Conservation (phyloP, 1,140 invertebrate genomes). For the Drosophila kikkawai region DNA sequence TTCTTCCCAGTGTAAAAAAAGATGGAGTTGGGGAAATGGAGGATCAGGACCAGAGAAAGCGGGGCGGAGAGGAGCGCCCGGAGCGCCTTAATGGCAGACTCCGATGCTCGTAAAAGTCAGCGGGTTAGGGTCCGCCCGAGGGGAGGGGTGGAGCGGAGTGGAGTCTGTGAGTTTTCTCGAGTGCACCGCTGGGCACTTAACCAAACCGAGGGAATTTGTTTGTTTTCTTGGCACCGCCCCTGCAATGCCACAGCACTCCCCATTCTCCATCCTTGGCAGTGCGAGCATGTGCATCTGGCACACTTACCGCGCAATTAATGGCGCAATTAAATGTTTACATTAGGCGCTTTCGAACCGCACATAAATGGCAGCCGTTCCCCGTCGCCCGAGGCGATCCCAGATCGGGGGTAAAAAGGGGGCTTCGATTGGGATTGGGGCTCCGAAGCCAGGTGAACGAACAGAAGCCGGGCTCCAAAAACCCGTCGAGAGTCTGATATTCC, state of each 20-base stretch:
- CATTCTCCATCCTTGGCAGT: conserved; percentile 3
- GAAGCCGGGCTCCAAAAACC: conserved; percentile 1
- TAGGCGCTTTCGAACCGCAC: conserved; percentile 70
- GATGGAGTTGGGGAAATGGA: conserved; percentile 5
- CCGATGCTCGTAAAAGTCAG: conserved; percentile 69
- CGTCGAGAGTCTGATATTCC: not conserved
- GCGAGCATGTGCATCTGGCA: conserved; percentile 75
- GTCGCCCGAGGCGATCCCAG: conserved; percentile 37
- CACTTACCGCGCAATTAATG: conserved; percentile 81
- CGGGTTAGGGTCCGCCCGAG: conserved; percentile 34
- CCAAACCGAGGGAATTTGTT: conserved; percentile 70
- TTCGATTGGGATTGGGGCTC: not conserved
- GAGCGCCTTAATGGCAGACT: conserved; percentile 75
- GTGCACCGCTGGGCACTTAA: conserved; percentile 77
- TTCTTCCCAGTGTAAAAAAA: not conserved
- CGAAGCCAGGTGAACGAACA: conserved; percentile 24
- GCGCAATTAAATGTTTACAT: conserved; percentile 83
- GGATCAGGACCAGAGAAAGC: conserved; percentile 31
- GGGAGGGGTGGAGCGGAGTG: conserved; percentile 3
- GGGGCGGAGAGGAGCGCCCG: not conserved
- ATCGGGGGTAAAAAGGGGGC: not conserved
- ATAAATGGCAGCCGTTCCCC: conserved; percentile 62
- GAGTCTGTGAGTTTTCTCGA: conserved; percentile 31
- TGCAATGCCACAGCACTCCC: conserved; percentile 3
- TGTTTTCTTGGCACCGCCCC: conserved; percentile 58